Conservation (phyloP, 2,113 vertebrate species). For the Semicossyphus pulcher region DNA sequence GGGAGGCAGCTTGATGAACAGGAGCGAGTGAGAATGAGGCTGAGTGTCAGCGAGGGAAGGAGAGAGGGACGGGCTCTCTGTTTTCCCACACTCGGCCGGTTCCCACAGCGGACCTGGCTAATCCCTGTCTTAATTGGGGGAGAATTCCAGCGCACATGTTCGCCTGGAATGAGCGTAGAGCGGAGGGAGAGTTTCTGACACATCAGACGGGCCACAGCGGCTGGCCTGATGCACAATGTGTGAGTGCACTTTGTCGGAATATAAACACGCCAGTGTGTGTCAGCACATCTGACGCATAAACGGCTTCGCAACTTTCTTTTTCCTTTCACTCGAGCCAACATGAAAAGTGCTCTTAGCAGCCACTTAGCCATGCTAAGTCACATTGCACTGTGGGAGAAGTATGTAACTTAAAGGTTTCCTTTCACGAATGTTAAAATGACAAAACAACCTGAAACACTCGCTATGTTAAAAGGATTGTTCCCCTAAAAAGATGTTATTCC, state of each 20-base stretch:
- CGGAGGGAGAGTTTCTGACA: constrained; percentile 62
- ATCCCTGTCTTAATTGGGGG: constrained; percentile 88
- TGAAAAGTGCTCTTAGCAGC: constrained; percentile 38
- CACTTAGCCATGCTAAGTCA: constrained; percentile 44
- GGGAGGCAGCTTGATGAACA: constrained; percentile 61
- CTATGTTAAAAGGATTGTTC: neutral
- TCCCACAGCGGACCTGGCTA: constrained; percentile 84
- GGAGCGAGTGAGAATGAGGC: constrained; percentile 78
- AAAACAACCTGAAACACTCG: neutral
- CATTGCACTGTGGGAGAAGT: constrained; percentile 17
- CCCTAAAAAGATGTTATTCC: neutral
- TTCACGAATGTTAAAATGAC: constrained; percentile 2
- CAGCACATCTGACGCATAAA: constrained; percentile 64
- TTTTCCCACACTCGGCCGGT: constrained; percentile 85
- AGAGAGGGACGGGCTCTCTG: constrained; percentile 64
- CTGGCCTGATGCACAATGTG: constrained; percentile 63
- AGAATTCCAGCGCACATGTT: constrained; percentile 85
- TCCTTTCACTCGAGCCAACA: constrained; percentile 2
- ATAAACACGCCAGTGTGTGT: constrained; percentile 71
- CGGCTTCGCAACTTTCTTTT: constrained; percentile 15
- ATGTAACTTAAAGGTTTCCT: constrained; percentile 16
- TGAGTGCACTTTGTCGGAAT: constrained; percentile 65
- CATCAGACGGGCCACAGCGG: constrained; percentile 66
- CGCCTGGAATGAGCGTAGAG: constrained; percentile 70
- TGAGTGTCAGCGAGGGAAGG: constrained; percentile 68